Conservation (phyloP, 2,888 invertebrate genomes). For the Dasysyrphus albostriatus region DNA sequence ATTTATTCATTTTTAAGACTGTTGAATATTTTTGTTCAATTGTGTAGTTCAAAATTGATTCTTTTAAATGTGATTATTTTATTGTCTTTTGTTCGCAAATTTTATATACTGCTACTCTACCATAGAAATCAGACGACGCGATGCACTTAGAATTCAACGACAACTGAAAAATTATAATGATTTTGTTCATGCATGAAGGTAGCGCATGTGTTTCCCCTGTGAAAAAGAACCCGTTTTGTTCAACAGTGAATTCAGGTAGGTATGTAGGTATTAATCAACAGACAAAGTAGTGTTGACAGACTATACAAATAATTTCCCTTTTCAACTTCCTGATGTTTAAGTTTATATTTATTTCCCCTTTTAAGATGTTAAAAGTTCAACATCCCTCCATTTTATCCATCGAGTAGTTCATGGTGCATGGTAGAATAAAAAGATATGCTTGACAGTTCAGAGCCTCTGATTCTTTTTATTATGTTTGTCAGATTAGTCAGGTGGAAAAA, state of each 20-base stretch:
- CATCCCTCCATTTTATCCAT: too few relatives aligned
- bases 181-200: background rate
- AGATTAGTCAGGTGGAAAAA: too few relatives aligned
- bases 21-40: background rate
- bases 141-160: too few relatives aligned
- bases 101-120: background rate
- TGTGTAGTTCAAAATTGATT: background rate
- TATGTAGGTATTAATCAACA: background rate
- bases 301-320: background rate
- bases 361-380: too few relatives aligned
- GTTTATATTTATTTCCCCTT: too few relatives aligned
- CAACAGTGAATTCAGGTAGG: background rate
- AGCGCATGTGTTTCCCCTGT: background rate
- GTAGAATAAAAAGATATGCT: too few relatives aligned
- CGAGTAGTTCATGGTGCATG: too few relatives aligned
- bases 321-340: background rate
- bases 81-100: background rate
- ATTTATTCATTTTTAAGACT: background rate
- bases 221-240: constrained; percentile 5
- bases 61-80: background rate
- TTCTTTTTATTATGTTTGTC: too few relatives aligned
- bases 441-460: too few relatives aligned
- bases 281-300: background rate
- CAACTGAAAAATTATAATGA: background rate
- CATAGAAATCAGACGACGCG: background rate